Evolutionary conservation across 2,888 invertebrate genomes (phyloP), one percentile per base, ranked within the genome.

Genomic region (Hanleya hanleyi): DNA sequence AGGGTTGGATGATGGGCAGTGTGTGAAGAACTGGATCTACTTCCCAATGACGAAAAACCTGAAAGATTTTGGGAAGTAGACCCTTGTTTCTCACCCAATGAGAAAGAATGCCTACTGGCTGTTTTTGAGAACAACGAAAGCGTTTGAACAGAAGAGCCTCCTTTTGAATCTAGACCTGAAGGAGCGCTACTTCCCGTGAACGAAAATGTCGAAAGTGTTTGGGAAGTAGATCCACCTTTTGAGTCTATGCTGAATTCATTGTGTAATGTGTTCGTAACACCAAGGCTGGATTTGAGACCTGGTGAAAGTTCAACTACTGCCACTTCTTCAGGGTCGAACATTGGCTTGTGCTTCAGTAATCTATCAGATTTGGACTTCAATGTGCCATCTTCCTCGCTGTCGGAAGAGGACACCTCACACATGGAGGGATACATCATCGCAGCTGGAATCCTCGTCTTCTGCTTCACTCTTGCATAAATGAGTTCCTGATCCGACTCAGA

Each of bases 401-500:
- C 57, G 2, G 69, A 37, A 1, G 80, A 73, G 0, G 81, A 79
- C 32, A 82, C 82, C 15, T 83, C 80, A 71, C 83, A 83, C 78
- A 85, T 77, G 0, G 87, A 86, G 1, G 88, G 88, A 74, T 84
- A 85, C 4, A 83, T 81, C 15, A 81, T 82, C 0, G 82, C 68
- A 5, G 64, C 36, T 9, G 87, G 84, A 29, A 88, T 83, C 18
- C 76, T 79, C 6, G 88, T 86, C 73, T 88, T 88, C 32, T 77
- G 76, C 66, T 84, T 82, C 7, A 88, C 77, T 35, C 88, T 75
- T n/a, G 82, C 79, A 71, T 84, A 85, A 67, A 88, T 81, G 37
- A 80, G 80, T 67, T 87, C 88, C 37, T 86, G 84, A 62, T 88
- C 87, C 0, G 87, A 85, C 71, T 86, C 87, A 2, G 85, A 86